Base-by-base conservation (phyloP, 2,888 invertebrate species). In the Polymixis flavicincta region DNA sequence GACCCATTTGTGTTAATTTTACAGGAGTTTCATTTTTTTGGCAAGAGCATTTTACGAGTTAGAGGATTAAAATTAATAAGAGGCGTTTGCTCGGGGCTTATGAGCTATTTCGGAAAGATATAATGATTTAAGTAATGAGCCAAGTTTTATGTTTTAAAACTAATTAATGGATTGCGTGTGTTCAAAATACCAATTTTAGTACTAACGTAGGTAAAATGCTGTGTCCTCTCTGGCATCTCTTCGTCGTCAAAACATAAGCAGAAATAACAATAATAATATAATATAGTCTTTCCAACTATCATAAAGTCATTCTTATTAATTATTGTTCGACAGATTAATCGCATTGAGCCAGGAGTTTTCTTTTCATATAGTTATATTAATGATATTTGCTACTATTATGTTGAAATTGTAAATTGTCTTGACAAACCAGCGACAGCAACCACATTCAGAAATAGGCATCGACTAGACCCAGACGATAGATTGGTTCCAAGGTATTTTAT, bases 1-100 rank as follows among this genome's bases (percentile, higher is more conserved):
- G 80, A 74, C 57, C 82, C 87, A 84, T 87, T 89, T 85, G 76
- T 71, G 80, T 83, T 80, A 73, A 84, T 80, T 83, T 89, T 78
- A 87, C 83, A 80, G 82, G 45, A 86, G 79, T 76, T 65, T 54
- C 0, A 55, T 55, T 70, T 82, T 86, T 88, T 85, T 82, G 72
- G 55, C 63, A 8, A n/a, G 55, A 13, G 37, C 37, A 69, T 68
- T 82, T 83, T 80, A 83, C 59, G 74, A 65, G 70, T 59, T 37
- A 61, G 52, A 13, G 59, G 69, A 77, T 85, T 78, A 71, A 78
- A 80, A 64, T 71, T 73, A 83, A 85, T 83, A 73, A 83, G 67
- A 60, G 32, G 22, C 65, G 37, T 48, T 67, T 76, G 60, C 72
- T 82, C 66, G 55, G 52, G 48, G 72, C 78, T 86, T 85, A 87